Evolutionary conservation across 2,888 invertebrate species (phyloP), one percentile per base, ranked within the genome.

Genomic region (Hipparchia sbordonii): DNA sequence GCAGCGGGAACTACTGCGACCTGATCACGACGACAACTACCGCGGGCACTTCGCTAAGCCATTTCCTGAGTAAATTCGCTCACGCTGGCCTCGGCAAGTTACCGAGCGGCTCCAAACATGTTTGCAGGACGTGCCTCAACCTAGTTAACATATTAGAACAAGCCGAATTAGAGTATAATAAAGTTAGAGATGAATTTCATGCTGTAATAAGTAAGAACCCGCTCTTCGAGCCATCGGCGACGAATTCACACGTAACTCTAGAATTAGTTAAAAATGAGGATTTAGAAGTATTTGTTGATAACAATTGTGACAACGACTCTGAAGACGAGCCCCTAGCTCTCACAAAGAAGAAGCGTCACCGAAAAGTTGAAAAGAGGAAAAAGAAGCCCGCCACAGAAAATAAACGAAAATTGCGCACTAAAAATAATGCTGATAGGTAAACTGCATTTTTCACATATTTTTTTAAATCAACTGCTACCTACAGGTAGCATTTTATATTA

Each of bases 251-350:
- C 10, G 46, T 68, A 2, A 89, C 88, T 72, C 72, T 82, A 3
- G 90, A 89, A 73, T 12, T 80, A 13, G 71, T 80, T 2, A 81
- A 81, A 60, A 78, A 77, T 67, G 81, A 81, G 65, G 77, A 67
- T 13, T 54, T 82, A 10, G 75, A 79, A 10, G 75, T 77, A 9
- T 69, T 71, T 56, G 77, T 72, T 39, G 76, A 76, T 23, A 68
- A 77, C 57, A 75, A 77, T 45, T 70, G 73, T 52, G 78, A 78
- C 7, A 75, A 78, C 68, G 88, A 89, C 74, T 90, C 90, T 0
- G 91, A 91, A 72, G 89, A 91, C 78, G 92, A 92, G 76, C 93
- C 93, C 0, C 82, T 93, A 2, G 86, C 91, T 0, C 72, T 86
- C 9, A 85, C 87, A 2, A 89, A 89, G 73, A 90, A 88, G 77